Conservation (phyloP, 2,888 invertebrate species). For the Teinopalpus imperialis region DNA sequence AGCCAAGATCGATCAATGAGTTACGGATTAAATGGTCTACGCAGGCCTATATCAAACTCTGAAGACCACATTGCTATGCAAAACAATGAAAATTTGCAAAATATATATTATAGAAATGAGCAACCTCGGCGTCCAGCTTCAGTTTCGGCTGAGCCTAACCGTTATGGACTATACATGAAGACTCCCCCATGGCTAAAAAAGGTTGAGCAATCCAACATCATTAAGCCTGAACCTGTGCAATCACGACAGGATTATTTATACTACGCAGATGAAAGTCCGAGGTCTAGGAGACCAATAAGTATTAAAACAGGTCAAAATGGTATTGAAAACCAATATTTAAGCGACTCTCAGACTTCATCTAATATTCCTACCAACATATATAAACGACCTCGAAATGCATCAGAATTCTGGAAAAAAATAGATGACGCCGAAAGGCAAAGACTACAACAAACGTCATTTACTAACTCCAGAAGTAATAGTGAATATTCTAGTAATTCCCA, state of each 20-base stretch:
- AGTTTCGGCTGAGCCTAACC: constrained; percentile 75
- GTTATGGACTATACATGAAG: constrained; percentile 68
- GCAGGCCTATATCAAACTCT: constrained; percentile 74
- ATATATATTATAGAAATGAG: constrained; percentile 54
- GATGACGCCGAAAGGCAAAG: constrained; percentile 76
- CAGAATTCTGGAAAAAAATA: constrained; percentile 85
- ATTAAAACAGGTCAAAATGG: constrained; percentile 79
- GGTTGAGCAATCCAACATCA: constrained; percentile 47
- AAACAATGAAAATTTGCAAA: constrained; percentile 66
- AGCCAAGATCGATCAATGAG: constrained; percentile 69
- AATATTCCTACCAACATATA: constrained; percentile 54
- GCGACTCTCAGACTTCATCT: constrained; percentile 71
- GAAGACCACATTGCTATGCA: constrained; percentile 79
- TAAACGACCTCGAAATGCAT: constrained; percentile 75
- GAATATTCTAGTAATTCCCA: constrained; percentile 57
- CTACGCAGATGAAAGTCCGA: constrained; percentile 86
- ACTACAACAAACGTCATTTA: constrained; percentile 56
- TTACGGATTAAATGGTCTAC: constrained; percentile 71
- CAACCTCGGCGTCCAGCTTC: constrained; percentile 75
- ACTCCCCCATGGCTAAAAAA: constrained; percentile 68
- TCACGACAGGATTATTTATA: constrained; percentile 82
- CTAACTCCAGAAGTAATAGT: constrained; percentile 61
- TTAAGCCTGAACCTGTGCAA: constrained; percentile 67
- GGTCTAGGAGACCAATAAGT: constrained; percentile 88
- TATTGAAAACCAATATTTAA: constrained; percentile 70